Evolutionary conservation across 2,888 invertebrate genomes (phyloP).

Genomic region (Petrophora chlorosata): DNA sequence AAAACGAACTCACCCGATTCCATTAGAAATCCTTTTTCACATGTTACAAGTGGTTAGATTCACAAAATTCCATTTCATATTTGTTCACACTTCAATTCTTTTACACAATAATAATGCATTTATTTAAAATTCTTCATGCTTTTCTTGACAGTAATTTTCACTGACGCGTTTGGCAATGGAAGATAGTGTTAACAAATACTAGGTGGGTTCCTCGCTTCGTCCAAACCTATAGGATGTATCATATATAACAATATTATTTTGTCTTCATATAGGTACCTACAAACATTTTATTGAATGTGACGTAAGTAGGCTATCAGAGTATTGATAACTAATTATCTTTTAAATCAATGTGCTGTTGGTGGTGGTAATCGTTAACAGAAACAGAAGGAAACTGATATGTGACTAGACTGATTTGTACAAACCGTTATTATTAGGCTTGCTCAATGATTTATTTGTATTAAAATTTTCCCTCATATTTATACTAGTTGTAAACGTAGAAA

Average conservation of each 20-base stretch:
- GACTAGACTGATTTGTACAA: neutral
- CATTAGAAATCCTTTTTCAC: slow-evolving; percentile 55
- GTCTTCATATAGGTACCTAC: neutral
- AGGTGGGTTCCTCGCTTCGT: slow-evolving; percentile 40
- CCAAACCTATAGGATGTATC: slow-evolving; percentile 45
- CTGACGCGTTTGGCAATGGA: slow-evolving; percentile 44
- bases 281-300: neutral
- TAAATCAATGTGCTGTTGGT: slow-evolving; percentile 6
- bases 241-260: slow-evolving; percentile 1
- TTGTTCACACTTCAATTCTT: slow-evolving; percentile 1
- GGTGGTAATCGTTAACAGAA: too few relatives aligned
- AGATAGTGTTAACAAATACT: slow-evolving; percentile 48
- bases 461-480: too few relatives aligned
- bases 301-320: slow-evolving; percentile 1
- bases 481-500: too few relatives aligned
- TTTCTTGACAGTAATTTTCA: slow-evolving; percentile 35
- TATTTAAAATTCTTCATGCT: slow-evolving; percentile 21
- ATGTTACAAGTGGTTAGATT: slow-evolving; percentile 49
- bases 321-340: slow-evolving; percentile 1
- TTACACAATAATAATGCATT: neutral
- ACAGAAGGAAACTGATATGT: neutral
- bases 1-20: slow-evolving; percentile 51
- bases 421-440: too few relatives aligned
- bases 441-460: too few relatives aligned
- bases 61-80: slow-evolving; percentile 20